Percentiles rank a stretch among this genome's conserved stretches.
Evolutionary conservation across 2,888 invertebrate genomes (phyloP).

Genomic region (Phengaris alcon): DNA sequence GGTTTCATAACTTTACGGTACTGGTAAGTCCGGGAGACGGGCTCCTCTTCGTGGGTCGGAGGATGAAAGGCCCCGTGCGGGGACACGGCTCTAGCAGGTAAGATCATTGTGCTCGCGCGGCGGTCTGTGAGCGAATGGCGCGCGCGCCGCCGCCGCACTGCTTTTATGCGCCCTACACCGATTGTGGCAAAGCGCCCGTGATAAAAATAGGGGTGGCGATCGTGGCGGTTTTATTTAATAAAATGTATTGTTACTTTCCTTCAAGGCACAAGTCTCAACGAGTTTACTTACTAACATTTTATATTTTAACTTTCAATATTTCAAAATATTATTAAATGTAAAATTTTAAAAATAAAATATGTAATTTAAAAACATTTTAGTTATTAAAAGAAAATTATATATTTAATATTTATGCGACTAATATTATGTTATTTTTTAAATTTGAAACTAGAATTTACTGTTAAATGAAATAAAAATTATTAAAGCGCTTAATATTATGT

Average conservation of each 20-base stretch:
- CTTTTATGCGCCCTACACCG: conserved; percentile 76
- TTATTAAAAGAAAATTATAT: no score
- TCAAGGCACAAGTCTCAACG: no score
- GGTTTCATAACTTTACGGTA: conserved; percentile 97
- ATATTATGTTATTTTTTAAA: no score
- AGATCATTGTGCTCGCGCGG: conserved; percentile 73
- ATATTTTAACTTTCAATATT: no score
- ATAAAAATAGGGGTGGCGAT: conserved; percentile 73
- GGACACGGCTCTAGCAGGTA: conserved; percentile 75
- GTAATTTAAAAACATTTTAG: no score
- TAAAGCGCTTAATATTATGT: no score
- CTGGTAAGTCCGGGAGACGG: conserved; percentile 93
- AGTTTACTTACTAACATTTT: no score
- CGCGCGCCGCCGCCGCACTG: conserved; percentile 64
- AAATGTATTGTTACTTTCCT: neutral
- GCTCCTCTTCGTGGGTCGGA: conserved; percentile 74
- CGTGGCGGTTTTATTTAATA: conserved; percentile 20
- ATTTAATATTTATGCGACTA: no score
- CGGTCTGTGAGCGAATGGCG: conserved; percentile 71
- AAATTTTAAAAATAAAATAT: no score
- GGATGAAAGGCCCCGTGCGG: conserved; percentile 76
- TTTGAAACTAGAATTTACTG: no score
- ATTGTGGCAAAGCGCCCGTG: conserved; percentile 78
- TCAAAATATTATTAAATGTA: no score
- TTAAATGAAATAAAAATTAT: no score